Conservation (phyloP, 2,888 invertebrate species). For the Hermaeophaga mercurialis region DNA sequence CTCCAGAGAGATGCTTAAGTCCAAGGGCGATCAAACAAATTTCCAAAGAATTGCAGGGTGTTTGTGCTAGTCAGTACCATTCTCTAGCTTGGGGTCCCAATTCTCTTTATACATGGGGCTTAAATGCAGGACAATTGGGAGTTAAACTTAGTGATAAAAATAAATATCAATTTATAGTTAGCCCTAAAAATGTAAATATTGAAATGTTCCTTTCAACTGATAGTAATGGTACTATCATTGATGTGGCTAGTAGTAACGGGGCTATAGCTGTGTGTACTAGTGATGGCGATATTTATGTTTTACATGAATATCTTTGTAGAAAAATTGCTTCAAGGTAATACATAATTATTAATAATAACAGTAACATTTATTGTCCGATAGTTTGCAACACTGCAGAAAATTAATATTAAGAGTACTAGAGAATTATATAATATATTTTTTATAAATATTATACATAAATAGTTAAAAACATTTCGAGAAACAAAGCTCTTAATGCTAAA, state of each 20-base stretch:
- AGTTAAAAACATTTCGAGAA: no score
- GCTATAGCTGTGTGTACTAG: slow-evolving; percentile 70
- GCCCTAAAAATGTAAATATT: slow-evolving; percentile 61
- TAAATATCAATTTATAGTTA: slow-evolving; percentile 54
- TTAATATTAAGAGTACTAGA: no score
- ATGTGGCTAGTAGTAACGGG: slow-evolving; percentile 69
- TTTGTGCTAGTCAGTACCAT: slow-evolving; percentile 74
- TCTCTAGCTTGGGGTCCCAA: slow-evolving; percentile 69
- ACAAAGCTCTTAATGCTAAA: no score
- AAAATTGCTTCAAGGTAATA: slow-evolving; percentile 68
- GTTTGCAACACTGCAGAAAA: no score
- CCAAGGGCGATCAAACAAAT: slow-evolving; percentile 56
- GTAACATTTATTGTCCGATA: no score
- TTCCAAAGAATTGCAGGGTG: slow-evolving; percentile 56
- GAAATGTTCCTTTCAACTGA: slow-evolving; percentile 43
- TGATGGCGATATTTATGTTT: slow-evolving; percentile 70
- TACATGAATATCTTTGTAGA: slow-evolving; percentile 72
- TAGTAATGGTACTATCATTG: slow-evolving; percentile 46
- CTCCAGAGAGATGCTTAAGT: slow-evolving; percentile 57
- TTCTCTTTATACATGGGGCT: slow-evolving; percentile 78
- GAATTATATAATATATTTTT: no score
- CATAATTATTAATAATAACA: no score
- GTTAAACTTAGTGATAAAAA: slow-evolving; percentile 59
- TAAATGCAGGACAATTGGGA: slow-evolving; percentile 83
- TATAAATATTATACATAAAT: no score